phyloP scores from a whole-genome alignment of 2,888 invertebrate genomes.

The Rutpela maculata region DNA sequence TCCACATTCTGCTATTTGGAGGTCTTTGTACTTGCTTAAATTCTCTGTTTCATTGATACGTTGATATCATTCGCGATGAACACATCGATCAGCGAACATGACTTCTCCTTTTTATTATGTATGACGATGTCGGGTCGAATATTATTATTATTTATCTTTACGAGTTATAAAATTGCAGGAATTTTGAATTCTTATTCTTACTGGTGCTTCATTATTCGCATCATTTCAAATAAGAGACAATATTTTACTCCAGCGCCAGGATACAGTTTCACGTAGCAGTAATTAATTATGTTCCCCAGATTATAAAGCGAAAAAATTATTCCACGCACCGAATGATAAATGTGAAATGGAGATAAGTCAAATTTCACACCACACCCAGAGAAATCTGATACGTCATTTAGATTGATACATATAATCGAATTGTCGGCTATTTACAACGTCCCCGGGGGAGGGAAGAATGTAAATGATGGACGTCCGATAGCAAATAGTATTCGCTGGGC shows the following conservation, averaged over 20 bases:
- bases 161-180: no score
- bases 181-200: no score
- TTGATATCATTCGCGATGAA: no score
- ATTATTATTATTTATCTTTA: no score
- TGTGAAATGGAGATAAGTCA: slow-evolving; percentile 27
- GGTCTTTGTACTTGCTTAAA: no score
- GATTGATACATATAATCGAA: slow-evolving; percentile 39
- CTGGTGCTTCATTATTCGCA: not conserved
- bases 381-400: slow-evolving; percentile 20
- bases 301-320: not conserved
- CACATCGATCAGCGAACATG: no score
- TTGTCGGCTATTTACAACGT: slow-evolving; percentile 33
- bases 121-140: no score
- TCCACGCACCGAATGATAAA: slow-evolving; percentile 17
- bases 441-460: slow-evolving; percentile 43
- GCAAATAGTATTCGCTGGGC: slow-evolving; percentile 50
- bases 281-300: slow-evolving; percentile 14
- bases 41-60: no score
- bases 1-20: no score
- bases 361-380: slow-evolving; percentile 8
- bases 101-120: no score
- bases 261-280: slow-evolving; percentile 13
- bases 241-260: slow-evolving; percentile 2
- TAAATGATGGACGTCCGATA: slow-evolving; percentile 53
- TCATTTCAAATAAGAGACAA: not conserved